Evolutionary conservation across 2,888 invertebrate genomes (phyloP).

Genomic region (Cheilosia grossa): DNA sequence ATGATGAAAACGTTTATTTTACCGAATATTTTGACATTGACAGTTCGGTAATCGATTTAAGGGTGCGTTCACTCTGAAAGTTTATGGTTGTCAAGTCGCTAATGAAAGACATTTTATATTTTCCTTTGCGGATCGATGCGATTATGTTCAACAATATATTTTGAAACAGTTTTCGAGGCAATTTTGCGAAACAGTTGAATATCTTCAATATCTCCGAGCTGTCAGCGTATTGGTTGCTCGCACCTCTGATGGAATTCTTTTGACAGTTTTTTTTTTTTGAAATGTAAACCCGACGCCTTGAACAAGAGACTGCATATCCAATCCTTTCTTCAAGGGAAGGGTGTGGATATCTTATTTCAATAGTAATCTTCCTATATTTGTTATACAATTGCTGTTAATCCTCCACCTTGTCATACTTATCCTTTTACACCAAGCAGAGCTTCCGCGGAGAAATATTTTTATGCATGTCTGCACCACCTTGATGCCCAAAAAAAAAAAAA

Average conservation of each 20-base stretch:
- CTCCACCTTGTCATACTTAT: conserved; percentile 7
- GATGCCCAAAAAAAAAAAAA: conserved; percentile 17
- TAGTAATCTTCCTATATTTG: not conserved
- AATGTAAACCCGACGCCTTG: conserved; percentile 21
- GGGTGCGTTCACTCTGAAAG: no score
- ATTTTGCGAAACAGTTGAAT: not conserved
- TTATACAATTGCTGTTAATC: conserved; percentile 18
- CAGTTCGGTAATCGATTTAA: no score
- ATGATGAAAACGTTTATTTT: no score
- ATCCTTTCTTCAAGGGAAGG: not conserved
- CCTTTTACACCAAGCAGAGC: conserved; percentile 15
- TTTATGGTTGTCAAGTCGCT: no score
- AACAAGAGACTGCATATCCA: conserved; percentile 11
- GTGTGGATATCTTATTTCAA: conserved; percentile 5
- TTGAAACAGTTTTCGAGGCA: no score
- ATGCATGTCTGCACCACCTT: conserved; percentile 25
- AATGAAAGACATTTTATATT: no score
- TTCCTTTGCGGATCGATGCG: no score
- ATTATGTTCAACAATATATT: no score
- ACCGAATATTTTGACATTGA: no score
- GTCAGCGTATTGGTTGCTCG: conserved; percentile 7
- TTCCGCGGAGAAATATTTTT: conserved; percentile 11
- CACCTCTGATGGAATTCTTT: conserved; percentile 30
- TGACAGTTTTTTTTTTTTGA: conserved; percentile 13
- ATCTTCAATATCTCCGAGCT: not conserved